phyloP scores from a whole-genome alignment of 2,888 invertebrate species.

The Lasioglossum lativentre region DNA sequence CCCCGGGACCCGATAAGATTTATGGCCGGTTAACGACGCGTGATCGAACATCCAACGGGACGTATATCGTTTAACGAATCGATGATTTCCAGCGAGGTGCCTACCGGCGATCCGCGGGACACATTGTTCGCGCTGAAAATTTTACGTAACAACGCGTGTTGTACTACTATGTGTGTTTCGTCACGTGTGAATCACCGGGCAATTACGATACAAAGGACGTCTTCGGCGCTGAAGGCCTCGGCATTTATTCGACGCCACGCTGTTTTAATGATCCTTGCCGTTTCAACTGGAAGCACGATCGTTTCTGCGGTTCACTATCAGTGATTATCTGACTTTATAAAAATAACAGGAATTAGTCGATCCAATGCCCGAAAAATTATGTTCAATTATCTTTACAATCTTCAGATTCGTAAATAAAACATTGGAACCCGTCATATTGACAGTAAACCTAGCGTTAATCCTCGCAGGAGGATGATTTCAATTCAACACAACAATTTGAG shows the following conservation, averaged over 20 bases:
- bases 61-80: neutral
- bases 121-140: neutral
- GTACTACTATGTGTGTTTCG: neutral
- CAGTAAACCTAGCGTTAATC: too few species aligned
- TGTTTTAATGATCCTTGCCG: neutral
- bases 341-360: too few species aligned
- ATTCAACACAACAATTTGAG: too few species aligned
- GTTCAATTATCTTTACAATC: too few species aligned
- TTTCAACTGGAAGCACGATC: neutral
- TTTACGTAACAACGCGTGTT: neutral
- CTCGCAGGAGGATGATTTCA: too few species aligned
- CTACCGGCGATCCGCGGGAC: neutral
- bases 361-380: too few species aligned
- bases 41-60: constrained; percentile 18
- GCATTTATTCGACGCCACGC: neutral
- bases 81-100: neutral
- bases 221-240: neutral
- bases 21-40: constrained; percentile 40
- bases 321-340: too few species aligned
- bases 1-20: constrained; percentile 36
- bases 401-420: too few species aligned
- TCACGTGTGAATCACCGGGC: neutral
- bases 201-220: constrained; percentile 13
- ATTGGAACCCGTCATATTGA: too few species aligned
- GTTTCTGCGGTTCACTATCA: too few species aligned